A percentile compares a stretch with the other conserved stretches of the same genome.
Conservation (phyloP, 2,797 vertebrate species). For the Emys orbicularis region DNA sequence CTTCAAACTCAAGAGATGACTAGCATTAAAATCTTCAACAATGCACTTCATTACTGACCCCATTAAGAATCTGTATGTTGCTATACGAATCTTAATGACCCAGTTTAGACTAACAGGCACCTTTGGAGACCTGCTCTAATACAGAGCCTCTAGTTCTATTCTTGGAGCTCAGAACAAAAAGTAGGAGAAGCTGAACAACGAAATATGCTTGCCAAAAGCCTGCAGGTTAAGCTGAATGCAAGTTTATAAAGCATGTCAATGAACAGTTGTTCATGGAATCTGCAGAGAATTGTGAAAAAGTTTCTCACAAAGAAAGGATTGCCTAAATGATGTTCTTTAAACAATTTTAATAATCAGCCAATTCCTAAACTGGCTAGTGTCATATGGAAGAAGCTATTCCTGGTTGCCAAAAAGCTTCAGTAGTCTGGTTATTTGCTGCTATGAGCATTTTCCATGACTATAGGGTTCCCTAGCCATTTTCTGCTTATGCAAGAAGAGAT, state of each 20-base stretch:
- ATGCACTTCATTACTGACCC: rapidly evolving
- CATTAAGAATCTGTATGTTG: background rate
- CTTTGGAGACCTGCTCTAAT: background rate
- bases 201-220: background rate
- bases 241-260: background rate
- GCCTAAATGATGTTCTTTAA: background rate
- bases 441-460: background rate
- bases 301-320: background rate
- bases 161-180: background rate
- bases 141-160: background rate
- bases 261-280: background rate
- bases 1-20: background rate
- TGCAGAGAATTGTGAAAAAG: background rate
- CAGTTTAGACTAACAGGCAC: background rate
- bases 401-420: background rate
- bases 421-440: background rate
- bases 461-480: background rate
- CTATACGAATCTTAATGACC: rapidly evolving
- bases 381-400: background rate
- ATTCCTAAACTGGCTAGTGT: background rate
- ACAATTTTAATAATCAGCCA: background rate
- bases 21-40: background rate
- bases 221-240: background rate
- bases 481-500: background rate
- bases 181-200: rapidly evolving